Conservation (phyloP, 23 tunicate species). For the Halocynthia roretzi region DNA sequence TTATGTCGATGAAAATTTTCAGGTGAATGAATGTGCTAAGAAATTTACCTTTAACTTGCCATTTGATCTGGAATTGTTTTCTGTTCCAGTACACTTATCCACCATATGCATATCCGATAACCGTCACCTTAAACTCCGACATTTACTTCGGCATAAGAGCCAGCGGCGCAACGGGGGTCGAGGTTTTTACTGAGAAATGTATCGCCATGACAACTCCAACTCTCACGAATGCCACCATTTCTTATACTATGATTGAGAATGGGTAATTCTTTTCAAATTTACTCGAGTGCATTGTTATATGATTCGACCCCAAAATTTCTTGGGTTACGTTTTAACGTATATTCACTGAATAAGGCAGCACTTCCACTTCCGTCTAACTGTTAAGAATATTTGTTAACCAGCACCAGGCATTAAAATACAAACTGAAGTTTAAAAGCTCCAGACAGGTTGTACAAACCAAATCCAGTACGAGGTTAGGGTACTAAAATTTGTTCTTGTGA, state of each 20-base stretch:
- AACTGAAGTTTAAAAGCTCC: no score
- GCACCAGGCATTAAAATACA: no score
- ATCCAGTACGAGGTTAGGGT: no score
- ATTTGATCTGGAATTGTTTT: not conserved
- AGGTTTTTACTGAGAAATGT: conserved; percentile 65
- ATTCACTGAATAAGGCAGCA: no score
- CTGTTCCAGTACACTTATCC: conserved; percentile 14
- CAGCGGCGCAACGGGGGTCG: conserved; percentile 52
- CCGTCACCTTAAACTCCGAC: conserved; percentile 76
- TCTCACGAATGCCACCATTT: not conserved
- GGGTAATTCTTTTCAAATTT: conserved; percentile 31
- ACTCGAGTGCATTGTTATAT: no score
- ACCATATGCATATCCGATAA: conserved; percentile 77
- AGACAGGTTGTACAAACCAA: no score
- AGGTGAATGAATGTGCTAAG: conserved; percentile 25
- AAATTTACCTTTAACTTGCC: not conserved
- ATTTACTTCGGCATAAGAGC: conserved; percentile 73
- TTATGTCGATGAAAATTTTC: conserved; percentile 42
- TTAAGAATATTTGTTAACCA: no score
- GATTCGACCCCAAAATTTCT: no score
- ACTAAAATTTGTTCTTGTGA: no score
- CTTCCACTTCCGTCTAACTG: no score
- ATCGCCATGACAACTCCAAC: conserved; percentile 35
- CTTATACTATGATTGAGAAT: conserved; percentile 54
- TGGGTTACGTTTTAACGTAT: no score